Conservation (phyloP, 2,797 vertebrate genomes). For the Schizopygopsis malacanthus region DNA sequence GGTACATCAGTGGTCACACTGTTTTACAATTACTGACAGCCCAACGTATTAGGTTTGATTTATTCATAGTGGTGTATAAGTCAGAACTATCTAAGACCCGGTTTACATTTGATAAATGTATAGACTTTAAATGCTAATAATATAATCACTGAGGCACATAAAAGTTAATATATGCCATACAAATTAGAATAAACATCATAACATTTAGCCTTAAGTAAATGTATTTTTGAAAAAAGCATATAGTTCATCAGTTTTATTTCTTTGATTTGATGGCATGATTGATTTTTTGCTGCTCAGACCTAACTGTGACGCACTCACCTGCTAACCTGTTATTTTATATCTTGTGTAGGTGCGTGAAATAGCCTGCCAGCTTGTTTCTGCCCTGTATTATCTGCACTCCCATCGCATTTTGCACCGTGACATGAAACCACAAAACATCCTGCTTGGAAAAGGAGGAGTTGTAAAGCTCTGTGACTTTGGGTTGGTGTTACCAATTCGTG, state of each 20-base stretch:
- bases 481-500: slow-evolving; percentile 72
- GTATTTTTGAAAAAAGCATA: not conserved
- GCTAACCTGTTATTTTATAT: slow-evolving; percentile 26
- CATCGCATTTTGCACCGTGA: slow-evolving; percentile 97
- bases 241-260: not conserved
- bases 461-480: slow-evolving; percentile 98
- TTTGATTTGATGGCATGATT: not conserved
- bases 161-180: not conserved
- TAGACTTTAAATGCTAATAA: not conserved
- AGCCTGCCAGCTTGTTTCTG: slow-evolving; percentile 93
- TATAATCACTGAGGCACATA: not conserved
- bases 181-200: not conserved
- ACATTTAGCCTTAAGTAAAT: not conserved
- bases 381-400: slow-evolving; percentile 95
- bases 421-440: slow-evolving; percentile 98
- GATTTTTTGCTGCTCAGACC: not conserved
- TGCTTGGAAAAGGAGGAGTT: slow-evolving; percentile 89
- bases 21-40: not conserved
- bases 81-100: not conserved
- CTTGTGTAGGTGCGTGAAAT: slow-evolving; percentile 84
- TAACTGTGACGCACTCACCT: slow-evolving; percentile 25
- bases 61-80: not conserved
- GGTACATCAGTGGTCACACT: slow-evolving; percentile 70
- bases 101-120: not conserved
- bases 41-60: not conserved